Conservation (phyloP, 2,888 invertebrate species). For the Tuberolachnus salignus region DNA sequence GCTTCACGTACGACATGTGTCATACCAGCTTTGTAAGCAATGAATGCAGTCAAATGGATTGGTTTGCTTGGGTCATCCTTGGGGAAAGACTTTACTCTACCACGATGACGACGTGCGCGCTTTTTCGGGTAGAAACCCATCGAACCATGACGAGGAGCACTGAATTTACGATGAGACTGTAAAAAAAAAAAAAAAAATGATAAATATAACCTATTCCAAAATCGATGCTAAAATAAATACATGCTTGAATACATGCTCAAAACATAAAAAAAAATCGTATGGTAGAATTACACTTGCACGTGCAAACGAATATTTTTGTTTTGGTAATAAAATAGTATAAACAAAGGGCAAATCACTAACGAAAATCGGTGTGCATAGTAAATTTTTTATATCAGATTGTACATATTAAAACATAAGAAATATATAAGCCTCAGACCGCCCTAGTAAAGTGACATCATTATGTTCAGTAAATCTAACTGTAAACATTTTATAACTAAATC, state of each 20-base stretch:
- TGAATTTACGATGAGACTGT: constrained; percentile 99
- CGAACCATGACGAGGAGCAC: constrained; percentile 99
- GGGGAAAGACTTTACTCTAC: constrained; percentile 99
- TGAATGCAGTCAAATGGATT: constrained; percentile 95
- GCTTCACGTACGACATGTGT: constrained; percentile 98
- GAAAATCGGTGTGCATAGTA: too few species aligned
- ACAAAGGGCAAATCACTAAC: too few species aligned
- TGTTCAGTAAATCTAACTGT: constrained; percentile 57
- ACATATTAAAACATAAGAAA: not conserved
- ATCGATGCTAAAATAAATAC: not conserved
- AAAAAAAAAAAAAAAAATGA: constrained; percentile 63
- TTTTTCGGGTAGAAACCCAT: constrained; percentile 99
- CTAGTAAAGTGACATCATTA: constrained; percentile 62
- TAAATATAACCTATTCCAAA: too few species aligned
- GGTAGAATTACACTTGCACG: too few species aligned
- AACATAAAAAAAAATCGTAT: too few species aligned
- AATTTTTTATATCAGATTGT: not conserved
- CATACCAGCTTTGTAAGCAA: constrained; percentile 99
- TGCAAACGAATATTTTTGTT: too few species aligned
- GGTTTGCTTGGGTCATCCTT: constrained; percentile 96
- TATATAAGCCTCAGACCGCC: constrained; percentile 64
- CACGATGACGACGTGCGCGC: constrained; percentile 92
- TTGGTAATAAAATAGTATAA: too few species aligned
- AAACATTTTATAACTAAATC: constrained; percentile 58
- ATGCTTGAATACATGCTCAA: too few species aligned